phyloP scores from a whole-genome alignment of 2,113 vertebrate species.

The Procavia capensis region DNA sequence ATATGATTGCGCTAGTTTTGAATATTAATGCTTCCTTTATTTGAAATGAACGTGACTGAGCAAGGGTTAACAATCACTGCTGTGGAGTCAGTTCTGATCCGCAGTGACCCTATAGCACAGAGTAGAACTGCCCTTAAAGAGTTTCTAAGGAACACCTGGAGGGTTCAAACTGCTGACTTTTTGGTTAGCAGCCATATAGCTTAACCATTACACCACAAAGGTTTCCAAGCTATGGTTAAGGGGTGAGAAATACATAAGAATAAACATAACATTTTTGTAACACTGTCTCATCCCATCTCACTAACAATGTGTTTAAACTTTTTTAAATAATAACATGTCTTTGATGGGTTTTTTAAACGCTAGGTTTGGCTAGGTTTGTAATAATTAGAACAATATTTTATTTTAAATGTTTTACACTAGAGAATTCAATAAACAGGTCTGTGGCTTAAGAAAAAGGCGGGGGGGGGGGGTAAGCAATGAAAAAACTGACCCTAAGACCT shows the following conservation, averaged over 20 bases:
- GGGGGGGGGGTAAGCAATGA: not conserved
- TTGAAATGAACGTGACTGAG: not conserved
- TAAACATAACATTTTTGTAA: not conserved
- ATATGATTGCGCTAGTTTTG: not conserved
- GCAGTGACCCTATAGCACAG: too few relatives aligned
- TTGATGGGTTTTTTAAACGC: not conserved
- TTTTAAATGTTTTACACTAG: constrained; percentile 37
- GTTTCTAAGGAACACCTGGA: too few relatives aligned
- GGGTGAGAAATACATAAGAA: not conserved
- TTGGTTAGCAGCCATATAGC: too few relatives aligned
- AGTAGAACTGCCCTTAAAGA: too few relatives aligned
- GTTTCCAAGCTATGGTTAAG: too few relatives aligned
- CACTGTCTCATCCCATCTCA: not conserved
- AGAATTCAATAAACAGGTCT: constrained; percentile 28
- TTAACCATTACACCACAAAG: too few relatives aligned
- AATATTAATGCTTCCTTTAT: constrained; percentile 22
- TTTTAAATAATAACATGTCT: not conserved
- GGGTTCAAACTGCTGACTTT: too few relatives aligned
- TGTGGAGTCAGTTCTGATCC: too few relatives aligned
- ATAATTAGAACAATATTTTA: constrained; percentile 16
- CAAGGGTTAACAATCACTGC: too few relatives aligned
- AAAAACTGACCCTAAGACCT: not conserved
- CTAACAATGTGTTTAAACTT: not conserved
- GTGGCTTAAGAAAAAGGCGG: not conserved
- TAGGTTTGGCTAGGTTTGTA: not conserved